Evolutionary conservation across 2,113 vertebrate genomes (phyloP), one percentile per base, ranked within the genome.

Genomic region (Ictalurus furcatus): DNA sequence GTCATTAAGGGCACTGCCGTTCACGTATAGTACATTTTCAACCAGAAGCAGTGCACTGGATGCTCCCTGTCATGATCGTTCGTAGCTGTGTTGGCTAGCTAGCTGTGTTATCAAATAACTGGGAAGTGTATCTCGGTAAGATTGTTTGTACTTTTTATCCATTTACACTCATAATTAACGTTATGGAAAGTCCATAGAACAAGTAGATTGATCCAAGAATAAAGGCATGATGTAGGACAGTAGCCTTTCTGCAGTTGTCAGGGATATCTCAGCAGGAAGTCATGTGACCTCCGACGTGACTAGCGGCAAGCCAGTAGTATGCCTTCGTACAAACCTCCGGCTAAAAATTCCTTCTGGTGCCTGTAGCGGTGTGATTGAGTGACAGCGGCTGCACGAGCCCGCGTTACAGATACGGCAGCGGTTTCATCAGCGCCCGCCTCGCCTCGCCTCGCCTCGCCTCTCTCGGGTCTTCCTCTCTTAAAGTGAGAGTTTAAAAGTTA

Each of bases 401-500:
- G 71, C 21, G 76, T 76, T 78, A 56, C 86, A 23, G 67, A 58
- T 85, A 58, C 85, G 67, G n/a, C 56, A 34, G 83, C 17, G 23
- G 52, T 87, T 89, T 84, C 87, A 69, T 88, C 85, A 88, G 89
- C 78, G 17, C 81, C 81, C 21, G 44, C 11, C 34, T 14, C 37
- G 40, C 19, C 16, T 25, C 25, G 40, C 63, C n/a, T n/a, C 37
- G 37, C 79, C 76, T 89, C 37, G 40, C 83, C 88, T 92, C 91
- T 91, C 88, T 80, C n/a, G 90, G 86, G 91, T 80, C 81, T 90
- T 87, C 63, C 73, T 86, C 88, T 89, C 84, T 84, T 92, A 85
- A 92, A 89, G 89, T 71, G 83, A 89, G 89, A 90, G 91, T 92
- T 92, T 91, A 90, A 91, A 93, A 91, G 91, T 92, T 91, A 92